Percentiles rank a stretch among this genome's conserved stretches.
Conservation (phyloP, 2,113 vertebrate genomes). For the Podiceps cristatus region DNA sequence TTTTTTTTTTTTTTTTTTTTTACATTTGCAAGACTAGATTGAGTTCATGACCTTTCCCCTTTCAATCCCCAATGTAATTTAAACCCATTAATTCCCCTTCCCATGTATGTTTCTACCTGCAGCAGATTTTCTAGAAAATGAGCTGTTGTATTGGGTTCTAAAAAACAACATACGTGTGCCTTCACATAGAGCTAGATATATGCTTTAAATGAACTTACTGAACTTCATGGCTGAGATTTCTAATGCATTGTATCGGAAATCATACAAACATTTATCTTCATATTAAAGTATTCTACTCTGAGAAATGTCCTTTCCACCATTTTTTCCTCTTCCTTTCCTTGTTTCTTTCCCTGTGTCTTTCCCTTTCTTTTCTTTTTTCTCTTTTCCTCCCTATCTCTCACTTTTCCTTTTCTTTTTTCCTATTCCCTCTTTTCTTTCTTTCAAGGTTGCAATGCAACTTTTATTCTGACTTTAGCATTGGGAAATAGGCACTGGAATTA, state of each 20-base stretch:
- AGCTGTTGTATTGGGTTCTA: neutral
- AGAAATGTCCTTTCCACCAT: neutral
- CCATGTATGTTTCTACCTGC: neutral
- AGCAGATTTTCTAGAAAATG: neutral
- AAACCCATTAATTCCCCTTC: conserved; percentile 3
- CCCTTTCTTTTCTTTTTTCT: neutral
- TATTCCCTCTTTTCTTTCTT: neutral
- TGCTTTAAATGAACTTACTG: neutral
- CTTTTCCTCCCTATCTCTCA: no score
- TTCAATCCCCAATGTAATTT: neutral
- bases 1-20: neutral
- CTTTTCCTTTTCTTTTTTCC: fast-evolving
- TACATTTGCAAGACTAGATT: conserved; percentile 33
- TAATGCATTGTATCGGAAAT: neutral
- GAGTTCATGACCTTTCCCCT: neutral
- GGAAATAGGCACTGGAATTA: neutral
- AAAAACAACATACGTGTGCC: neutral
- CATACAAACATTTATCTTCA: neutral
- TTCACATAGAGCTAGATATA: neutral
- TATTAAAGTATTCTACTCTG: neutral
- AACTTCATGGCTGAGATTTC: neutral
- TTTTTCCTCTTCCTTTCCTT: no score
- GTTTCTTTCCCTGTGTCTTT: neutral
- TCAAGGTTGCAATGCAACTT: neutral
- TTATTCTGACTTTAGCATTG: neutral